phyloP scores from a whole-genome alignment of 2,888 invertebrate species.

The Synanthedon myopaeformis region DNA sequence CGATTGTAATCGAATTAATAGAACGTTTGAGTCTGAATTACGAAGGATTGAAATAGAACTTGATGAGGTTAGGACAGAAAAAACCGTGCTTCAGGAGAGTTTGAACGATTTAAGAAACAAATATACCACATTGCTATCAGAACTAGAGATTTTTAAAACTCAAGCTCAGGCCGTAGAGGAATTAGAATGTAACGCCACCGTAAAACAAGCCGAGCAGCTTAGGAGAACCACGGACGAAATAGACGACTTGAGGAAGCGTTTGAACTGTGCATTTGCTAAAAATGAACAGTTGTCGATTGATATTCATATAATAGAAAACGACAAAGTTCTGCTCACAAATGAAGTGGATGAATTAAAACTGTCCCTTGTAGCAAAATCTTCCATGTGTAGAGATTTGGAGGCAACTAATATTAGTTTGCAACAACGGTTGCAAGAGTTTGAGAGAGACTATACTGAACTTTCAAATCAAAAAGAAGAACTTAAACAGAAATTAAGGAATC shows the following conservation, averaged over 20 bases:
- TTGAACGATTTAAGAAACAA: slow-evolving; percentile 65
- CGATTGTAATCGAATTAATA: slow-evolving; percentile 68
- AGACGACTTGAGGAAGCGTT: slow-evolving; percentile 47
- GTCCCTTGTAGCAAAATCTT: slow-evolving; percentile 26
- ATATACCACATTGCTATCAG: slow-evolving; percentile 60
- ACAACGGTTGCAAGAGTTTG: slow-evolving; percentile 36
- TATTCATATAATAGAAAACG: slow-evolving; percentile 62
- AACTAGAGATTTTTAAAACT: slow-evolving; percentile 50
- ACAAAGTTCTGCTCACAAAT: slow-evolving; percentile 56
- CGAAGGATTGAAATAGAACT: slow-evolving; percentile 68
- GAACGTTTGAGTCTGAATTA: slow-evolving; percentile 72
- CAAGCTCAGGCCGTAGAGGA: slow-evolving; percentile 59
- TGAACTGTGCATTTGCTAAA: slow-evolving; percentile 42
- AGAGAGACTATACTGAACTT: slow-evolving; percentile 24
- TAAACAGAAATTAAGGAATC: slow-evolving; percentile 13
- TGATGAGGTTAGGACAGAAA: slow-evolving; percentile 46
- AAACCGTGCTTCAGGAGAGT: slow-evolving; percentile 59
- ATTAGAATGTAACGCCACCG: slow-evolving; percentile 41
- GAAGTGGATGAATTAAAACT: slow-evolving; percentile 54
- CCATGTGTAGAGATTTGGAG: slow-evolving; percentile 29
- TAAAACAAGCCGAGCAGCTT: slow-evolving; percentile 26
- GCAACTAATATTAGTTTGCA: slow-evolving; percentile 32
- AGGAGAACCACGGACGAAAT: slow-evolving; percentile 45
- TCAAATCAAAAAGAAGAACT: slow-evolving; percentile 15
- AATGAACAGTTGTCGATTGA: slow-evolving; percentile 64